Percentiles rank a stretch among this genome's conserved stretches.
Conservation (phyloP, 2,797 vertebrate genomes). For the Syngnathus acus region DNA sequence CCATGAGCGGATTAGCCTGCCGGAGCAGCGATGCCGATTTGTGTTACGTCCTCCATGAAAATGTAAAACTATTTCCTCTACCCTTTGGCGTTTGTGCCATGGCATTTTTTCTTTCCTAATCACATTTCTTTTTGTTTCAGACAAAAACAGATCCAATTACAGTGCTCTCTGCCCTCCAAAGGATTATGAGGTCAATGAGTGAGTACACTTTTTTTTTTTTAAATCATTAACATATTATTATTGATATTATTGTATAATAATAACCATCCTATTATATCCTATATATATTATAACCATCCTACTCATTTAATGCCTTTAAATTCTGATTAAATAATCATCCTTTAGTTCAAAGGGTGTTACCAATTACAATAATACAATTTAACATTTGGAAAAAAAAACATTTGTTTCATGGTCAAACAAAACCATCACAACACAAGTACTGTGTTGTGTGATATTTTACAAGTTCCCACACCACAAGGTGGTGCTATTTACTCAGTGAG, state of each 20-base stretch:
- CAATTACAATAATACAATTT: background rate
- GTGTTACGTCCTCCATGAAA: slow-evolving; percentile 80
- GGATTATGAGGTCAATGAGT: slow-evolving; percentile 82
- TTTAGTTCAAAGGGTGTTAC: background rate
- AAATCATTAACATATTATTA: too few relatives aligned
- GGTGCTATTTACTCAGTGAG: slow-evolving; percentile 28
- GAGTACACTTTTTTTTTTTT: slow-evolving; percentile 71
- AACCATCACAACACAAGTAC: too few relatives aligned
- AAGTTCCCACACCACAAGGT: slow-evolving; percentile 26
- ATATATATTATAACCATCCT: background rate
- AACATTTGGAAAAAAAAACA: too few relatives aligned
- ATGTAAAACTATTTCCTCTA: slow-evolving; percentile 62
- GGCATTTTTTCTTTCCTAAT: slow-evolving; percentile 5
- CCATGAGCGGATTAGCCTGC: slow-evolving; percentile 88
- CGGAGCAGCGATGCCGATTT: slow-evolving; percentile 90
- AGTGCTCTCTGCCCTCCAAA: slow-evolving; percentile 80
- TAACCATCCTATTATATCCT: too few relatives aligned
- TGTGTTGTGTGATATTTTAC: too few relatives aligned
- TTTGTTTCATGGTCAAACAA: too few relatives aligned
- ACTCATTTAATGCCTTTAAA: background rate
- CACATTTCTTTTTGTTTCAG: slow-evolving; percentile 54
- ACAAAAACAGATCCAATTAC: slow-evolving; percentile 77
- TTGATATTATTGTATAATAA: too few relatives aligned
- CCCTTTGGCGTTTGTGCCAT: background rate
- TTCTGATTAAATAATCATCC: background rate